These are phyloP conservation scores for Nasonia giraulti DNA, from an alignment of 1,140 invertebrate species.

Conservation along the genomic window DNA sequence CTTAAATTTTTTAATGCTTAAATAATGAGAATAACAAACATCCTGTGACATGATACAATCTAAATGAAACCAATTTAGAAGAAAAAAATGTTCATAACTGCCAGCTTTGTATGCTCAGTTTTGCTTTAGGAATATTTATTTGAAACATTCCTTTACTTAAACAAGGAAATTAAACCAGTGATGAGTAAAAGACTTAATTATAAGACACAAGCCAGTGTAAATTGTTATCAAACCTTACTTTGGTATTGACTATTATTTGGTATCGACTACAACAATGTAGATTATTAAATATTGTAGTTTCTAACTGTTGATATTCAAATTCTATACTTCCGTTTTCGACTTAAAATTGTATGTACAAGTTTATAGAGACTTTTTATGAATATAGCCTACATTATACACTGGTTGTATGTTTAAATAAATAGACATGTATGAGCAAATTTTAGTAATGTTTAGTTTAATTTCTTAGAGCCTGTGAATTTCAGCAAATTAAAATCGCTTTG, in stretches of 20 bases:
- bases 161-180: neutral
- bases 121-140: neutral
- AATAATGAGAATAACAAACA: neutral
- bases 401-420: constrained; percentile 48
- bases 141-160: constrained; percentile 4
- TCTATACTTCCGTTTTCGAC: neutral
- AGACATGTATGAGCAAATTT: neutral
- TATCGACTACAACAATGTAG: neutral
- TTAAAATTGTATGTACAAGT: constrained; percentile 32
- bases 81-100: neutral
- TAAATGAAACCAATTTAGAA: too few species aligned
- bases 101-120: neutral
- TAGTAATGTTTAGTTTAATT: neutral
- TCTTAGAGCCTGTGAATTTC: neutral
- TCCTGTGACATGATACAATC: too few species aligned
- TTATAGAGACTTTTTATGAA: constrained; percentile 33
- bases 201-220: neutral
- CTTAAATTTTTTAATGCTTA: neutral
- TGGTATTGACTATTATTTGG: neutral
- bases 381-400: constrained; percentile 21
- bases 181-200: neutral
- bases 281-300: constrained; percentile 29
- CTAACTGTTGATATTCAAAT: neutral
- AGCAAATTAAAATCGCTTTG: neutral
- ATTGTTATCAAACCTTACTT: neutral